A percentile compares a stretch with the other conserved stretches of the same genome.
Evolutionary conservation across 2,888 invertebrate species (phyloP).

Genomic region (Priocnemis perturbator): DNA sequence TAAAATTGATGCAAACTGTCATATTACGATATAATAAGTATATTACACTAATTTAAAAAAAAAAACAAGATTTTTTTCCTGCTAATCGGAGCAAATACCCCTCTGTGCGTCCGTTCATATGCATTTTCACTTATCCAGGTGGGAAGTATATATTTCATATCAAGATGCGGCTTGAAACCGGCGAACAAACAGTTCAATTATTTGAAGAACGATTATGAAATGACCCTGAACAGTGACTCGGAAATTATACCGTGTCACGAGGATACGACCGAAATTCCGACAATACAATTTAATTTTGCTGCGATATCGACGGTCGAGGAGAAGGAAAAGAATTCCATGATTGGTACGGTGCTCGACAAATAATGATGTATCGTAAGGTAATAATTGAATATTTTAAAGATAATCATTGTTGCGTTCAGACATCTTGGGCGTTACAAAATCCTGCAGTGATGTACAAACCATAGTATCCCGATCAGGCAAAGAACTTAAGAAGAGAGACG

Average conservation of each 20-base stretch:
- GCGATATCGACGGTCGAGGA: slow-evolving; percentile 83
- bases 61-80: no score
- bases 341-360: slow-evolving; percentile 78
- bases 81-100: no score
- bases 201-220: slow-evolving; percentile 96
- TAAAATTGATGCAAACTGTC: no score
- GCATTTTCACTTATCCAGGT: slow-evolving; percentile 75
- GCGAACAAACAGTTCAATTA: slow-evolving; percentile 93
- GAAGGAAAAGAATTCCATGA: slow-evolving; percentile 80
- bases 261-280: slow-evolving; percentile 81
- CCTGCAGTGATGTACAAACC: slow-evolving; percentile 82
- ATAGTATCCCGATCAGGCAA: slow-evolving; percentile 86
- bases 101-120: background rate
- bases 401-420: slow-evolving; percentile 77
- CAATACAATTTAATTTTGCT: slow-evolving; percentile 77
- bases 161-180: slow-evolving; percentile 89
- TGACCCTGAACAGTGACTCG: slow-evolving; percentile 89
- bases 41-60: no score
- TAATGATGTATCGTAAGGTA: slow-evolving; percentile 1
- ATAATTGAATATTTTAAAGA: background rate
- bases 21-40: no score
- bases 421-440: slow-evolving; percentile 91
- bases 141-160: slow-evolving; percentile 91
- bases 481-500: slow-evolving; percentile 92
- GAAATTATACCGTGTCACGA: slow-evolving; percentile 76